Conservation (phyloP, 2,888 invertebrate genomes). For the Drosophila gaucha region DNA sequence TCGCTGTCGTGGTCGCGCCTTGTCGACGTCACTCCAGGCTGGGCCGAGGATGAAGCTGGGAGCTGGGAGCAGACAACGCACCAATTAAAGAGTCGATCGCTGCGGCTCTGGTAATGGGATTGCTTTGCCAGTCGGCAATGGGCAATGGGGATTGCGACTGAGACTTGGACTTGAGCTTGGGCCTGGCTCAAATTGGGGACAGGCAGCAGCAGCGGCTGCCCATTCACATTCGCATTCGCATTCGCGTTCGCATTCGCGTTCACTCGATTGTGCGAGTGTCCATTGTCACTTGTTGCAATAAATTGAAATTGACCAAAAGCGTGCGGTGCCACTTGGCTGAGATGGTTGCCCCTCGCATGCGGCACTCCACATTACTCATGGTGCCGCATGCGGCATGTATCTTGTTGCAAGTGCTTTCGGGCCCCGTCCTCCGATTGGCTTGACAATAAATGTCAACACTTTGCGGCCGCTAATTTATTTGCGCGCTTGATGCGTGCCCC, state of each 20-base stretch:
- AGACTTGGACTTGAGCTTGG: neutral
- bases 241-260: slow-evolving; percentile 39
- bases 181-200: slow-evolving; percentile 48
- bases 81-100: slow-evolving; percentile 57
- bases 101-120: slow-evolving; percentile 15
- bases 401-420: slow-evolving; percentile 62
- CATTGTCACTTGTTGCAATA: slow-evolving; percentile 77
- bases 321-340: slow-evolving; percentile 55
- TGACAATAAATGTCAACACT: slow-evolving; percentile 83
- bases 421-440: slow-evolving; percentile 38
- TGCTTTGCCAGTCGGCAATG: slow-evolving; percentile 5
- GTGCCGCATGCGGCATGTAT: slow-evolving; percentile 55
- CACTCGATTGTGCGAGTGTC: slow-evolving; percentile 53
- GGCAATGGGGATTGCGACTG: neutral
- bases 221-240: slow-evolving; percentile 39
- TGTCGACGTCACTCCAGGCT: slow-evolving; percentile 56
- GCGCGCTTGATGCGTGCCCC: slow-evolving; percentile 64
- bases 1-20: slow-evolving; percentile 51
- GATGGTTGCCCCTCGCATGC: neutral
- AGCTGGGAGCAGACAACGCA: slow-evolving; percentile 33
- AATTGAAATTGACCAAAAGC: slow-evolving; percentile 76
- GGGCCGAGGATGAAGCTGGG: slow-evolving; percentile 1
- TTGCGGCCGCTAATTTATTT: slow-evolving; percentile 80
- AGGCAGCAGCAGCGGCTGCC: slow-evolving; percentile 21
- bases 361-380: slow-evolving; percentile 37